Evolutionary conservation across 2,113 vertebrate genomes (phyloP).

Genomic region (Pseudopodoces humilis): DNA sequence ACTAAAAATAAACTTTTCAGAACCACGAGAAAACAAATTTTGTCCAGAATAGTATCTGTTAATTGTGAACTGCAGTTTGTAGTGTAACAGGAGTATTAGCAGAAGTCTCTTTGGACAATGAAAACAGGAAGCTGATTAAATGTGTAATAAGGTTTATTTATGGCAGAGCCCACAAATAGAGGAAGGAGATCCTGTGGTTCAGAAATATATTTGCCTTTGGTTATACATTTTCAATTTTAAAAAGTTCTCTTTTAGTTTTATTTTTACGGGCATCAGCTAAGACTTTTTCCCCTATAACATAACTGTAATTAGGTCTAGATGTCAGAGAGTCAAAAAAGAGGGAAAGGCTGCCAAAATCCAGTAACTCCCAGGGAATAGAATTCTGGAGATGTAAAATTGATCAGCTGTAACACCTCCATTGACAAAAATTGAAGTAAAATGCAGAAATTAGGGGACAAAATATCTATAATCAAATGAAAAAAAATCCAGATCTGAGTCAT

Average conservation of each 20-base stretch:
- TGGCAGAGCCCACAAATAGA: not conserved
- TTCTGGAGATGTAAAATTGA: not conserved
- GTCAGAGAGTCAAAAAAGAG: not conserved
- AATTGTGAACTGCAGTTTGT: not conserved
- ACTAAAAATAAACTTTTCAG: not conserved
- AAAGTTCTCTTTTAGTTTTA: not conserved
- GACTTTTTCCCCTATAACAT: not conserved
- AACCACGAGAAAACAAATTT: accelerated
- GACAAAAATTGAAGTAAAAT: not conserved
- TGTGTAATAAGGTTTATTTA: not conserved
- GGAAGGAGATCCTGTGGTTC: not conserved
- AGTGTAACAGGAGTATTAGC: not conserved
- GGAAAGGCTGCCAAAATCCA: not conserved
- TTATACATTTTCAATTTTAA: not conserved
- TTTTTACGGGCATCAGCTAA: not conserved
- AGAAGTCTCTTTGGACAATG: not conserved
- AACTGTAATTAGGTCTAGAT: not conserved
- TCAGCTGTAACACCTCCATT: not conserved
- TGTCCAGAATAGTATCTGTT: not conserved
- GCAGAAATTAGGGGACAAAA: not conserved
- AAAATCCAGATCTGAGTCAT: not conserved
- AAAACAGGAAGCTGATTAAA: not conserved
- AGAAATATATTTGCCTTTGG: not conserved
- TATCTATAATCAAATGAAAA: not conserved
- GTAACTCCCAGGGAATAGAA: not conserved